Base-by-base conservation (phyloP, 1,140 invertebrate genomes). In the Leptinotarsa defecta region DNA sequence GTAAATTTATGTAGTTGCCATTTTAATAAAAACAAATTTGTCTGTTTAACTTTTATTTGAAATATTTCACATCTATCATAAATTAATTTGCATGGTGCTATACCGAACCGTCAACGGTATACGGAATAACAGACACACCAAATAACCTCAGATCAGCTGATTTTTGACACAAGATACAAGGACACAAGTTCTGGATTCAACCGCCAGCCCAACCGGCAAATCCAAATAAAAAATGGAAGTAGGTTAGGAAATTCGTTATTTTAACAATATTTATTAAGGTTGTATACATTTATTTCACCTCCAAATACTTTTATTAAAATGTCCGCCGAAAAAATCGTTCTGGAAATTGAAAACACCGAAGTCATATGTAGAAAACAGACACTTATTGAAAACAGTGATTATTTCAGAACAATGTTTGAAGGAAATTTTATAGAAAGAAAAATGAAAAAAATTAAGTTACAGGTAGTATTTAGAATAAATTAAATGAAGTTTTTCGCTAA, bases 391-490 rank as follows among this genome's bases (percentile, higher is more conserved):
- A 68, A 84, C 64, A 85, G 84, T 76, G 78, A 84, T 77, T 85
- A 84, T 74, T 85, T 85, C 74, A 80, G 78, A 76, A 82, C 75
- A 24, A 85, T 85, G 84, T 84, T 85, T 48, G 77, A 81, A 64
- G 80, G 83, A 4, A 78, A 80, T 71, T 85, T 83, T 67, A 74
- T 74, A 22, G 84, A 85, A 77, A 79, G 76, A 8, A 52, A 78
- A 49, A 71, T 79, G 71, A 73, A 63, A 13, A 72, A 69, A 52
- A 76, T 84, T 61, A 80, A 77, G 72, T 62, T 84, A 34, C 15
- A 82, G 74, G 83, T 84, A 78, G 77, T 48, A 57, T 76, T 65
- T 11, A 48, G n/a, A 69, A 11, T 63, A 24, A 19, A 65, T 64
- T 5, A 24, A 71, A 20, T 34, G 20, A 63, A 34, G 63, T 71